Evolutionary conservation across 2,888 invertebrate species (phyloP), one percentile per base, ranked within the genome.

Genomic region (Dyspetes luteomarginatus): DNA sequence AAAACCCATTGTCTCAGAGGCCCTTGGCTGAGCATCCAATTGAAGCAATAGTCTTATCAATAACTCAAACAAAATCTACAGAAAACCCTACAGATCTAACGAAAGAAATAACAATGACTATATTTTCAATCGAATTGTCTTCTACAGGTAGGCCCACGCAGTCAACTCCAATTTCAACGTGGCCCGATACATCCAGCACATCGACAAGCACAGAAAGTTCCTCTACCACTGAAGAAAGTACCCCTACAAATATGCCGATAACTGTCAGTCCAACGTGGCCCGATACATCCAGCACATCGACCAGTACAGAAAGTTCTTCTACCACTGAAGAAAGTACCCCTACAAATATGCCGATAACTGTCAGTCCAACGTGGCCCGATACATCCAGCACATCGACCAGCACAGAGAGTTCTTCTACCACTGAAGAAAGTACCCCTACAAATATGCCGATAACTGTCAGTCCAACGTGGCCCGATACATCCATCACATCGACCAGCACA

Each of bases 141-240:
- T 71, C 24, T 41, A 62, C 62, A 72, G 72, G 17, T 71, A 55
- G n/a, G n/a, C n/a, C n/a, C n/a, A n/a, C n/a, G n/a, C n/a, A n/a
- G n/a, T n/a, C n/a, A n/a, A n/a, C n/a, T n/a, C n/a, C n/a, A n/a
- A n/a, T n/a, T n/a, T n/a, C n/a, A n/a, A n/a, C n/a, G n/a, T n/a
- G n/a, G n/a, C n/a, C n/a, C n/a, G n/a, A n/a, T n/a, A n/a, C n/a
- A n/a, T n/a, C n/a, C n/a, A n/a, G n/a, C n/a, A n/a, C n/a, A n/a
- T n/a, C n/a, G n/a, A n/a, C n/a, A n/a, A n/a, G n/a, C n/a, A n/a
- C n/a, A n/a, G n/a, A n/a, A n/a, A n/a, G n/a, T n/a, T 15, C 52
- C 1, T 36, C 17, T n/a, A 9, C 36, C 4, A 36, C 36, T 2
- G 19, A 26, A 15, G n/a, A n/a, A n/a, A n/a, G n/a, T n/a, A n/a